A percentile compares a stretch with the other conserved stretches of the same genome.
phyloP scores from a whole-genome alignment of 2,888 invertebrate genomes.

The Uloborus plumipes region DNA sequence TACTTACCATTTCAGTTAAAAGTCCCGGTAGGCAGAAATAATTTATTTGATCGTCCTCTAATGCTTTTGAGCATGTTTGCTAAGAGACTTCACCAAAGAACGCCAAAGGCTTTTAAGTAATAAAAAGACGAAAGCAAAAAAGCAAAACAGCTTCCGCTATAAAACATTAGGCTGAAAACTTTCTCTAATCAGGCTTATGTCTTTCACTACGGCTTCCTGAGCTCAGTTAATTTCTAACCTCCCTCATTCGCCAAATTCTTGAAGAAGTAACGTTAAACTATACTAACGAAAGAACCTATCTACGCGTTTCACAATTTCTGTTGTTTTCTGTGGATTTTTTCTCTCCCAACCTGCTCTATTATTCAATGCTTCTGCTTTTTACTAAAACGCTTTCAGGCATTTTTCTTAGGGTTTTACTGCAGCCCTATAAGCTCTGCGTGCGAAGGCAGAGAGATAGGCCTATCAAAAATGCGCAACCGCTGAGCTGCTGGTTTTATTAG shows the following conservation, averaged over 20 bases:
- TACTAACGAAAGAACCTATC: constrained; percentile 42
- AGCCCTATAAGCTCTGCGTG: background rate
- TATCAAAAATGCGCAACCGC: constrained; percentile 45
- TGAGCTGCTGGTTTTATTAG: constrained; percentile 39
- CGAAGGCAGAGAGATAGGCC: constrained; percentile 40
- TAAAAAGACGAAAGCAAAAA: background rate
- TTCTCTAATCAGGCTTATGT: constrained; percentile 30
- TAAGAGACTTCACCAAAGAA: background rate
- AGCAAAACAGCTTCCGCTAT: background rate
- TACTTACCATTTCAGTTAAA: too few relatives aligned
- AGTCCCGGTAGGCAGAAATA: too few relatives aligned
- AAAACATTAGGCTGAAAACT: background rate
- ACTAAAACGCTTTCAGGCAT: constrained; percentile 7
- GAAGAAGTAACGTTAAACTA: constrained; percentile 10
- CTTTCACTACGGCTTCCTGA: background rate
- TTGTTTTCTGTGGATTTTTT: background rate
- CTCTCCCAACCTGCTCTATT: background rate
- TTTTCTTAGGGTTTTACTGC: constrained; percentile 13
- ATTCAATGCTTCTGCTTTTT: constrained; percentile 16
- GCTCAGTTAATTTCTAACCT: constrained; percentile 26
- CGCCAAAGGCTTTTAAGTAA: background rate
- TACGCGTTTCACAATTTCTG: constrained; percentile 18
- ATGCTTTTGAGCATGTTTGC: background rate
- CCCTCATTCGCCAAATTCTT: constrained; percentile 32
- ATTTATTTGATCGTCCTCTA: background rate